Evolutionary conservation across 2,797 vertebrate genomes (phyloP).

Genomic region (Lagocephalus sceleratus): DNA sequence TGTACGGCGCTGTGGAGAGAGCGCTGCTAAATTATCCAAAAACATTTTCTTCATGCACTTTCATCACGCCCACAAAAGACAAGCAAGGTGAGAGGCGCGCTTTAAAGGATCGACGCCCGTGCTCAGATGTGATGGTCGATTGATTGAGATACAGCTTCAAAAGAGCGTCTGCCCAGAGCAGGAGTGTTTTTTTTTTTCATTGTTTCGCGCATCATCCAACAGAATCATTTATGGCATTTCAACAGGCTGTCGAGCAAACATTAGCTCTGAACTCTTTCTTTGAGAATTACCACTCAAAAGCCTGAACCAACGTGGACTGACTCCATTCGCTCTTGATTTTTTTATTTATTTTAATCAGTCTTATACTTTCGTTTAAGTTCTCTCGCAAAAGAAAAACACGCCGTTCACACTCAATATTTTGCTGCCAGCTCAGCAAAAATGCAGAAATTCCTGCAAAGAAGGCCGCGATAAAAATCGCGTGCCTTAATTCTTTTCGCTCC

Average conservation of each 20-base stretch:
- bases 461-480: constrained; percentile 16
- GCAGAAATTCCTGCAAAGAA: constrained; percentile 31
- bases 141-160: constrained; percentile 63
- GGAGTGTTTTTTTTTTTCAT: constrained; percentile 26
- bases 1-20: constrained; percentile 40
- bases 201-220: constrained; percentile 50
- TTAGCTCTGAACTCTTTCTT: neutral
- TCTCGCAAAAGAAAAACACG: constrained; percentile 33
- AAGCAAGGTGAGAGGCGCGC: constrained; percentile 54
- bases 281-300: too few species aligned
- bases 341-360: constrained; percentile 11
- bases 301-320: too few species aligned
- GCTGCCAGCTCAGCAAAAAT: constrained; percentile 52
- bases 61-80: constrained; percentile 58
- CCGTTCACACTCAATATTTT: constrained; percentile 48
- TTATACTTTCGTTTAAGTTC: constrained; percentile 26
- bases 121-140: constrained; percentile 49
- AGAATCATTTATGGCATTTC: constrained; percentile 53
- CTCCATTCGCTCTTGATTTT: too few species aligned
- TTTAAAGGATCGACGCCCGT: constrained; percentile 45
- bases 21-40: constrained; percentile 62
- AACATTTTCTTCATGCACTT: constrained; percentile 45
- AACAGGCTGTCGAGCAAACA: constrained; percentile 24
- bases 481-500: constrained; percentile 25
- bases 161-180: constrained; percentile 28